Base-by-base conservation (phyloP, 2,797 vertebrate species). In the Lithobates sylvaticus region DNA sequence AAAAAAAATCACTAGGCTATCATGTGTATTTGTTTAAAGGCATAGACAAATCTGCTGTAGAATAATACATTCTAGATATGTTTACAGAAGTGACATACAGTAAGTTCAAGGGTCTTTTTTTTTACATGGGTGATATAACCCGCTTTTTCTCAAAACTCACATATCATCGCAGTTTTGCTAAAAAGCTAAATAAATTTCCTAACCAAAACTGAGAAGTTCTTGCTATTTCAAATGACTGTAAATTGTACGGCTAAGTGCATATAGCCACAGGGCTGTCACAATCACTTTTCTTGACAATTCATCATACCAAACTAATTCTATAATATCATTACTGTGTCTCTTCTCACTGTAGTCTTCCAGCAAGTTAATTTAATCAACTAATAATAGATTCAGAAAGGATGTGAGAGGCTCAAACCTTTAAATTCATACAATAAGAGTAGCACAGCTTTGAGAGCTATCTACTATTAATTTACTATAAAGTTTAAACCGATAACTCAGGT, bases 301-400 rank as follows among this genome's bases (percentile, higher is more conserved):
- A 99, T 99, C 98, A 99, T 95, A 89, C 95, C 95, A 95, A 95
- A 95, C 97, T 98, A 98, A 99, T 99, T 99, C 96, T 96, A 95
- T 98, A 98, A 98, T 97, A 97, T 96, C 96, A 97, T 98, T 98
- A 97, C 96, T 90, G 94, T 94, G 94, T 95, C 94, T 95, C 94
- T 98, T 98, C 94, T 95, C 96, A 96, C 96, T 96, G 95, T 95
- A 96, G 95, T 91, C 95, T 95, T 96, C 94, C 94, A 97, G 95
- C 94, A 95, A 95, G 96, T 94, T 97, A 98, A 98, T 97, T 97
- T 96, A 97, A 98, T 98, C 96, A 98, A 96, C 96, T 94, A 95
- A 96, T 97, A 97, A 97, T 96, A 96, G 96, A 96, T 96, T 95
- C 95, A 93, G 95, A 95, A 95, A 95, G 93, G 94, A 96, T 94